These are phyloP conservation scores for Motacilla alba DNA, from an alignment of 2,113 vertebrate genomes.

Conservation along the genomic window DNA sequence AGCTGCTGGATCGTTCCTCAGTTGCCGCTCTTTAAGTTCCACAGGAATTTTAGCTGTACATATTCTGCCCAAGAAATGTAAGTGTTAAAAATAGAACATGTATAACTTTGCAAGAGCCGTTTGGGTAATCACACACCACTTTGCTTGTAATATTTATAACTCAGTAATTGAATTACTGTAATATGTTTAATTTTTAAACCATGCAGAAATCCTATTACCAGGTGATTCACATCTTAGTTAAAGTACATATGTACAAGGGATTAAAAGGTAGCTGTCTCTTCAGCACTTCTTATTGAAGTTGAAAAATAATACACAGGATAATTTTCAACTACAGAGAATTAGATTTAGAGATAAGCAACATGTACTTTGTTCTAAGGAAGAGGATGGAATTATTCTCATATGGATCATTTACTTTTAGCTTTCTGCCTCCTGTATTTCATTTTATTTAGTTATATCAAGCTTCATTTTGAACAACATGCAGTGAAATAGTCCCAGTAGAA, in stretches of 20 bases:
- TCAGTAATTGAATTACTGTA: slow-evolving; percentile 64
- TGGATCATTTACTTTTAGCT: neutral
- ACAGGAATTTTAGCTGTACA: neutral
- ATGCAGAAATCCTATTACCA: slow-evolving; percentile 37
- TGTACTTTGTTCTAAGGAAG: neutral
- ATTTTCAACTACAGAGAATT: neutral
- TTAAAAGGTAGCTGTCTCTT: slow-evolving; percentile 49
- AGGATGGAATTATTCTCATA: neutral
- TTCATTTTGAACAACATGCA: neutral
- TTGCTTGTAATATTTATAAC: slow-evolving; percentile 67
- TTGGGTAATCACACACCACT: neutral
- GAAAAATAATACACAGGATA: neutral
- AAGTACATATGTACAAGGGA: slow-evolving; percentile 46
- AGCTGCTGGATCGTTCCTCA: neutral
- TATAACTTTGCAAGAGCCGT: neutral
- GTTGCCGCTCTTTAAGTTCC: neutral
- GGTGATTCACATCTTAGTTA: slow-evolving; percentile 59
- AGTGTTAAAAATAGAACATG: neutral
- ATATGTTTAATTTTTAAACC: slow-evolving; percentile 66
- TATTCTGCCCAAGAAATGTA: neutral
- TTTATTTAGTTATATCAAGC: neutral
- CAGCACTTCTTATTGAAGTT: neutral
- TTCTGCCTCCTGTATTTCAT: neutral
- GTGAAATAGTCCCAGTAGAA: neutral
- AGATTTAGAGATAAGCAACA: neutral